Evolutionary conservation across 2,113 vertebrate genomes (phyloP), one percentile per base, ranked within the genome.

Genomic region (Gymnarchus niloticus): DNA sequence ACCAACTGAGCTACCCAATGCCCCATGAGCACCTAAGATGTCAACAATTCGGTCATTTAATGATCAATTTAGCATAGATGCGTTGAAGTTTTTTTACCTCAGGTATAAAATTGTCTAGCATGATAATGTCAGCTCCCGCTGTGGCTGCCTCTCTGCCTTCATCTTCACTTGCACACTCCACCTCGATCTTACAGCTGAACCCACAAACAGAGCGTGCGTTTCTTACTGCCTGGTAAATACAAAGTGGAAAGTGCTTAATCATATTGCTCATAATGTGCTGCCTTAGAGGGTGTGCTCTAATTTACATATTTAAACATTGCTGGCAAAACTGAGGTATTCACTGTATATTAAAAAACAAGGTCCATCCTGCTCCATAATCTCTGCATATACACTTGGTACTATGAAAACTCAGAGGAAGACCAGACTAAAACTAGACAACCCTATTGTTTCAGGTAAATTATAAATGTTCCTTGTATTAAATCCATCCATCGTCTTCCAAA

Each of bases 61-160:
- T n/a, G 3, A 41, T 7, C 51, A 46, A 28, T 12, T 3, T 3
- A 23, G 23, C 23, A 6, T 1, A 17, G 25, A 54, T 23, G 7
- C 12, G 2, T 54, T 0, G 0, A 21, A 56, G 59, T 78, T 25
- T 1, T 25, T 37, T 14, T 61, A 96, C 96, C 95, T 94, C 92
- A 3, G 95, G 92, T 51, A 85, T 82, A 77, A 97, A 93, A 90
- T 97, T 96, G 89, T 97, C 96, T 88, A 97, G 90, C 94, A 97
- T 92, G 14, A 97, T 81, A 0, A 97, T 92, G 83, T 97, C 94
- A 0, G 94, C 95, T 2, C 96, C 96, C 0, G 94, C 94, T 41
- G 6, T 3, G 0, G 94, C 94, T 0, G 96, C 96, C 86, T 92
- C 92, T 25, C 91, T 1, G 0, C 92, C 94, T 85, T 96, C 95